phyloP scores from a whole-genome alignment of 2,888 invertebrate genomes.

The Caradrina kadenii region DNA sequence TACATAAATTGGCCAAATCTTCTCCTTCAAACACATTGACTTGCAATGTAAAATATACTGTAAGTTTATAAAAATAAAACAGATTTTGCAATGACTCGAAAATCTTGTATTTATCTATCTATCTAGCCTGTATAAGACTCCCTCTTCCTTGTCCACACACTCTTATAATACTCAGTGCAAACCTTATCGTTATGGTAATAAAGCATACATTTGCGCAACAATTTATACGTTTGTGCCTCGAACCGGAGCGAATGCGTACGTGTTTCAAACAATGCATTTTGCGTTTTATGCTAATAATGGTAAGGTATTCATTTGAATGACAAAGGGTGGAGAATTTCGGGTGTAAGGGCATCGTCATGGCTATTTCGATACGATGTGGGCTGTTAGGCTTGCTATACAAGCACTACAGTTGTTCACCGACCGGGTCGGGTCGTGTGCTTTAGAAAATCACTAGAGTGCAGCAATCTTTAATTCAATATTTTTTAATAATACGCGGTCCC shows the following conservation, averaged over 20 bases:
- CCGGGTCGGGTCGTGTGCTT: constrained; percentile 16
- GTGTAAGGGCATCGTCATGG: constrained; percentile 32
- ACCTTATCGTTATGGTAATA: neutral
- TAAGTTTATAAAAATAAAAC: neutral
- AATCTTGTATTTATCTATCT: neutral
- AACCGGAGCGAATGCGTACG: constrained; percentile 48
- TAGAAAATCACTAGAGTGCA: neutral
- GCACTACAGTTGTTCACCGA: constrained; percentile 24
- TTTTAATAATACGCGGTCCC: no score
- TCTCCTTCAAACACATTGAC: constrained; percentile 2
- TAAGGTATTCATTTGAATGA: constrained; percentile 51
- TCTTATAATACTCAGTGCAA: constrained; percentile 15
- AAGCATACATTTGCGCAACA: constrained; percentile 39
- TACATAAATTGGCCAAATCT: constrained; percentile 54
- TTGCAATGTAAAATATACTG: constrained; percentile 8
- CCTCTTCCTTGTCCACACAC: neutral
- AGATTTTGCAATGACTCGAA: constrained; percentile 1
- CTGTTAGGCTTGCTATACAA: constrained; percentile 24
- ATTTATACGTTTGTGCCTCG: constrained; percentile 14
- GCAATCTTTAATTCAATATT: no score
- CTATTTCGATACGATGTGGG: constrained; percentile 36
- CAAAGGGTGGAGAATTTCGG: constrained; percentile 36
- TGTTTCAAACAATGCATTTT: constrained; percentile 40
- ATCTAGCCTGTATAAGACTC: neutral
- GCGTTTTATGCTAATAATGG: constrained; percentile 27